Conservation (phyloP, 2,113 vertebrate species). For the Planiliza haematocheilus region DNA sequence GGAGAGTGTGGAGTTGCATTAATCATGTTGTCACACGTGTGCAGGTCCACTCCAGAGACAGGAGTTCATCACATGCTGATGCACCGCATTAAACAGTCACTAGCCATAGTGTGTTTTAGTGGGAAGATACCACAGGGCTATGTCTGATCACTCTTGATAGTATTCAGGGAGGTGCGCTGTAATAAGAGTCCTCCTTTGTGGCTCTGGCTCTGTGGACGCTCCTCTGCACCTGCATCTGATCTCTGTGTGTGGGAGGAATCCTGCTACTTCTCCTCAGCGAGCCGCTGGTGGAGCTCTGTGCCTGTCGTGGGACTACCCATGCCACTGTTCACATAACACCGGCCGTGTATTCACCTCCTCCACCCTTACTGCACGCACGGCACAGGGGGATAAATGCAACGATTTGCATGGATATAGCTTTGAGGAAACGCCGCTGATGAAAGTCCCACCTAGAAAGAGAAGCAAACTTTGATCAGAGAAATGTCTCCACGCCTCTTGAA, state of each 20-base stretch:
- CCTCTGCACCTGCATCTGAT: constrained; percentile 54
- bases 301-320: constrained; percentile 47
- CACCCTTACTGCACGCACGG: constrained; percentile 26
- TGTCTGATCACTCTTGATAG: constrained; percentile 19
- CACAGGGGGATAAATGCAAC: constrained; percentile 62
- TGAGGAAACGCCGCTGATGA: constrained; percentile 51
- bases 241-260: constrained; percentile 65
- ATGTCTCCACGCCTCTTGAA: constrained; percentile 11
- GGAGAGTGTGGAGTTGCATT: constrained; percentile 57
- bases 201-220: constrained; percentile 42
- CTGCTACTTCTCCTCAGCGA: constrained; percentile 60
- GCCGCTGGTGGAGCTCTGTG: constrained; percentile 33
- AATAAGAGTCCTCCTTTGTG: constrained; percentile 29
- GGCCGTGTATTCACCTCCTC: constrained; percentile 56
- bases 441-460: constrained; percentile 47
- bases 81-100: constrained; percentile 17
- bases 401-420: constrained; percentile 77
- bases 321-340: constrained; percentile 49
- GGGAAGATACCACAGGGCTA: not conserved
- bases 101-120: not conserved
- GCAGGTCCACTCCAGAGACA: constrained; percentile 48
- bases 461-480: constrained; percentile 63
- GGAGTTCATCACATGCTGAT: constrained; percentile 47
- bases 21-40: constrained; percentile 66
- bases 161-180: constrained; percentile 32